phyloP scores from a whole-genome alignment of 1,140 invertebrate genomes.

The Cotesia glomerata region DNA sequence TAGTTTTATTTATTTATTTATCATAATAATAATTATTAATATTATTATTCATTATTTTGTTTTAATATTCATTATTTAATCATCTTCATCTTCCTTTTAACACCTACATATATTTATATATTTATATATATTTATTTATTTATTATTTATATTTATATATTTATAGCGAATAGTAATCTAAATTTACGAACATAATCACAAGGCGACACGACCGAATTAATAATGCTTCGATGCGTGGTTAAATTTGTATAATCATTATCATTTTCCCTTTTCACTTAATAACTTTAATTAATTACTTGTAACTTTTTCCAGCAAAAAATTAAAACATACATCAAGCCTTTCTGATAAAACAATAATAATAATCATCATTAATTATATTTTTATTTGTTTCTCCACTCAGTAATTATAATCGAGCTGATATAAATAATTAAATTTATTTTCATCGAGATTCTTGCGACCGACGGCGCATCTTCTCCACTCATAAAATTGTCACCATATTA shows the following conservation, averaged over 20 bases:
- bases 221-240: slow-evolving; percentile 16
- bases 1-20: slow-evolving; percentile 23
- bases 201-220: slow-evolving; percentile 32
- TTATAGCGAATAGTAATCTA: slow-evolving; percentile 28
- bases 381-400: not conserved
- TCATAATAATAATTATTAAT: not conserved
- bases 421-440: slow-evolving; percentile 10
- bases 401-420: slow-evolving; percentile 1
- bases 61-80: slow-evolving; percentile 11
- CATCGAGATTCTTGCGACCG: slow-evolving; percentile 14
- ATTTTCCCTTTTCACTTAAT: not conserved
- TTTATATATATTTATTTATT: not conserved
- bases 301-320: not conserved
- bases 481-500: not conserved
- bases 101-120: slow-evolving; percentile 24
- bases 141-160: not conserved
- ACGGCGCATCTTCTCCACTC: not conserved
- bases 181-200: slow-evolving; percentile 35
- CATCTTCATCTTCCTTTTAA: slow-evolving; percentile 24
- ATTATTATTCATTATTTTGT: slow-evolving; percentile 16
- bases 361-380: not conserved
- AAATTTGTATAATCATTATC: slow-evolving; percentile 9
- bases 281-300: slow-evolving; percentile 14
- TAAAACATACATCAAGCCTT: too few relatives aligned
- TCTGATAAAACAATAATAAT: not conserved